Base-by-base conservation (phyloP, 1,140 invertebrate genomes). In the Andrena cerasifolii region DNA sequence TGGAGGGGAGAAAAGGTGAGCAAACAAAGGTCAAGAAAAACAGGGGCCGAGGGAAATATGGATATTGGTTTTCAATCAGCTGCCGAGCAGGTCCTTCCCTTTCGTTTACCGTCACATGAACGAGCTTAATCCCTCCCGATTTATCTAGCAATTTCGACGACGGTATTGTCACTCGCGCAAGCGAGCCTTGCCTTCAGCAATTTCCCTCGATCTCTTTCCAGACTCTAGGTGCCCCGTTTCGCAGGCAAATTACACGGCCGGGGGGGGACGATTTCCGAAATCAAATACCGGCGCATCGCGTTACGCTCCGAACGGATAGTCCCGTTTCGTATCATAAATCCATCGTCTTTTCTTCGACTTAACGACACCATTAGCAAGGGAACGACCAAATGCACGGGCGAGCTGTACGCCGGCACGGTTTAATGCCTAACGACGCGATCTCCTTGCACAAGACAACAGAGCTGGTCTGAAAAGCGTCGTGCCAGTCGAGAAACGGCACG, bases 401-500 rank as follows among this genome's bases (percentile, higher is more conserved):
- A 58, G 53, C 40, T 26, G 18, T 40, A 47, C 31, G 47, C 43
- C 33, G 40, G 45, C 63, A 70, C 45, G 43, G 66, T 70, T n/a
- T 70, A 62, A 70, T 61, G 66, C 66, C 18, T 77, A 71, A 82
- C 43, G 56, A 72, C 68, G 71, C 40, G 75, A 75, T 80, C 70
- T 73, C 72, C 54, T 67, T 53, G 65, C 53, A 68, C 63, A 78
- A 74, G 82, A 71, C 82, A 78, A 75, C 65, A 47, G 58, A 21
- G 53, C 45, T 26, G 24, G 33, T 54, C 51, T 58, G 75, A 59
- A 54, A 70, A 74, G 56, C 63, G 68, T 56, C 61, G 84, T 85
- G 62, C 83, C 83, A 83, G 84, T 59, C 70, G 61, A 58, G 72
- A 72, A 78, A 47, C 70, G 83, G 84, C 82, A 85, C 84, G 80